Evolutionary conservation across 2,113 vertebrate genomes (phyloP).

Genomic region (Myotis davidii): DNA sequence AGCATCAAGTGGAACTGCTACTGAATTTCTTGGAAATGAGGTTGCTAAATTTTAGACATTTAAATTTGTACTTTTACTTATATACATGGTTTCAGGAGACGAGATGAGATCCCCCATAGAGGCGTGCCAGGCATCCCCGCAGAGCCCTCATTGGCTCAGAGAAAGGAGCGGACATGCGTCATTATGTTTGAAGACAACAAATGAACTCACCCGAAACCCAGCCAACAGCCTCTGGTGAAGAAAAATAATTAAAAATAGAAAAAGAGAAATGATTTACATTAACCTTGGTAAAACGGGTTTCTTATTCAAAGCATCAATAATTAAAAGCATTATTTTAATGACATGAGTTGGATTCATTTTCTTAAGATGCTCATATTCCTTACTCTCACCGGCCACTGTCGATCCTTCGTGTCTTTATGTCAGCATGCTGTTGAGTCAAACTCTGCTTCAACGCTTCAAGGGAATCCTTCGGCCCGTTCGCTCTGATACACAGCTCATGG

Average conservation of each 20-base stretch:
- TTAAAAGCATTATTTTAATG: conserved; percentile 76
- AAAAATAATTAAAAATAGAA: neutral
- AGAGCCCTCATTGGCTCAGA: neutral
- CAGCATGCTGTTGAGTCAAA: neutral
- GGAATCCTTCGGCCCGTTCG: neutral
- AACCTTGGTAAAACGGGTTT: neutral
- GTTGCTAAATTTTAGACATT: neutral
- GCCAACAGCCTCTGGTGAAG: neutral
- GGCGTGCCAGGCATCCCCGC: neutral
- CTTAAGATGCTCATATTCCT: neutral
- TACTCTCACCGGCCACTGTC: rapidly evolving
- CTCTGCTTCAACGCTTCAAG: neutral
- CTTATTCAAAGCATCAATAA: conserved; percentile 58
- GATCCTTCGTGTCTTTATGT: neutral
- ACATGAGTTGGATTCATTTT: conserved; percentile 43
- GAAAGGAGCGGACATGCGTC: neutral
- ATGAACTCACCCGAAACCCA: neutral
- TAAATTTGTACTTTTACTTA: neutral
- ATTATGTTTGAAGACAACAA: neutral
- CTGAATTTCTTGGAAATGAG: conserved; percentile 25
- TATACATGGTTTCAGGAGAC: neutral
- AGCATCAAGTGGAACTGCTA: neutral
- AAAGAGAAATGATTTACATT: neutral
- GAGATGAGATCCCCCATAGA: neutral
- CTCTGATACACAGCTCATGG: too few species aligned